Evolutionary conservation across 30 jellyfish, hydroid and myxozoan species (phyloP).

Genomic region (Hydractinia echinata): DNA sequence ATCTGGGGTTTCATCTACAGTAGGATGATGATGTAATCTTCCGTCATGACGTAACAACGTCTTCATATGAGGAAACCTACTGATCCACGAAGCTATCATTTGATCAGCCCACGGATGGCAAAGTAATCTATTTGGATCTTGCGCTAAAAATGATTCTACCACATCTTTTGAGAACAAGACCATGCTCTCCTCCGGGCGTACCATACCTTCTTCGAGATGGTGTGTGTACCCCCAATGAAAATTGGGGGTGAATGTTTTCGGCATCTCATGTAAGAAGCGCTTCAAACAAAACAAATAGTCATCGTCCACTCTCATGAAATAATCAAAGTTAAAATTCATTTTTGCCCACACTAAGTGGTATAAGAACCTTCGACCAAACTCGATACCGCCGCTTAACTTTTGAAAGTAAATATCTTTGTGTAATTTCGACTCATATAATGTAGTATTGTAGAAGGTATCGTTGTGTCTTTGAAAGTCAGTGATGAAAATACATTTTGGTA

Average conservation of each 20-base stretch:
- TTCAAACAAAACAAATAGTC: slow-evolving; percentile 52
- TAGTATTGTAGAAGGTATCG: too few species aligned
- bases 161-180: slow-evolving; percentile 40
- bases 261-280: slow-evolving; percentile 37
- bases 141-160: slow-evolving; percentile 36
- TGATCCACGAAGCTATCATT: slow-evolving; percentile 51
- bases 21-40: slow-evolving; percentile 64
- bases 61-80: slow-evolving; percentile 16
- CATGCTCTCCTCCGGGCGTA: slow-evolving; percentile 66
- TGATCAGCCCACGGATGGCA: slow-evolving; percentile 83
- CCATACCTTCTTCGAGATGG: slow-evolving; percentile 22
- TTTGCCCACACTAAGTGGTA: too few species aligned
- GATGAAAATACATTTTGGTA: too few species aligned
- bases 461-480: too few species aligned
- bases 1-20: slow-evolving; percentile 16
- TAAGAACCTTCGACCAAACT: too few species aligned
- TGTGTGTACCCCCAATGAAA: slow-evolving; percentile 67
- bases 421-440: too few species aligned
- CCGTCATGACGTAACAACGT: slow-evolving; percentile 27
- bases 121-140: slow-evolving; percentile 27
- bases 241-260: slow-evolving; percentile 20
- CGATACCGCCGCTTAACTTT: too few species aligned
- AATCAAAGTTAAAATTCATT: slow-evolving; percentile 24
- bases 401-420: too few species aligned
- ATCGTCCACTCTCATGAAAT: slow-evolving; percentile 66